Evolutionary conservation across 2,113 vertebrate genomes (phyloP), one percentile per base, ranked within the genome.

Genomic region (Cebidichthys violaceus): DNA sequence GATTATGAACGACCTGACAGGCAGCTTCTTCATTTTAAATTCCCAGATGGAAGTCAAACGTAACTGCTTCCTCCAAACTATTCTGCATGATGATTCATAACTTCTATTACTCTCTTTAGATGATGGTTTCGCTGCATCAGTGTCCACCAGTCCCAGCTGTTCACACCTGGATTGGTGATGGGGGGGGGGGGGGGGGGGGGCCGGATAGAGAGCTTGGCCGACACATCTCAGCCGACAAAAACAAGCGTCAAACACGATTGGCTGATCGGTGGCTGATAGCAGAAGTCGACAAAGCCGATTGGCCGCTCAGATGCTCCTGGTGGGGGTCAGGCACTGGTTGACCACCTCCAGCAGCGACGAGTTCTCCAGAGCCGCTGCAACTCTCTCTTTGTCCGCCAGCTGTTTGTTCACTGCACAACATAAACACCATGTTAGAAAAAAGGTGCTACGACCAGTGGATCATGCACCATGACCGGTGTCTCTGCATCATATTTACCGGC

Each of bases 291-390:
- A 9, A 54, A 57, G 62, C 24, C 45, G 64, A 62, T 11, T 18
- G n/a, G 8, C 27, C 66, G 65, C 29, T 95, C 88, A 95, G 61
- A 71, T 13, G 22, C 13, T 65, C 52, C 94, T 96, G 57, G 92
- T 89, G 20, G 93, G 89, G 20, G 96, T 93, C 75, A 99, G 92
- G 82, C 98, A 99, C 92, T 99, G 98, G 94, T 99, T 99, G 85
- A 99, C 98, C 74, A 99, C 98, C 90, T 99, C 98, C 89, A 99
- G 92, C 60, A 99, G 94, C 27, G 99, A 98, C 1, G 97, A 94
- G 85, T 99, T 99, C 75, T 99, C 98, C 94, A 99, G 83, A 79
- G 98, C 98, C 1, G 98, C 98, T 6, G 98, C 98, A 41, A 99
- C 98, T 50, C 98, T 93, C 82, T 99, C 98, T 89, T 99, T 99